Conservation (phyloP, 1,140 invertebrate species). For the Ips nitidus region DNA sequence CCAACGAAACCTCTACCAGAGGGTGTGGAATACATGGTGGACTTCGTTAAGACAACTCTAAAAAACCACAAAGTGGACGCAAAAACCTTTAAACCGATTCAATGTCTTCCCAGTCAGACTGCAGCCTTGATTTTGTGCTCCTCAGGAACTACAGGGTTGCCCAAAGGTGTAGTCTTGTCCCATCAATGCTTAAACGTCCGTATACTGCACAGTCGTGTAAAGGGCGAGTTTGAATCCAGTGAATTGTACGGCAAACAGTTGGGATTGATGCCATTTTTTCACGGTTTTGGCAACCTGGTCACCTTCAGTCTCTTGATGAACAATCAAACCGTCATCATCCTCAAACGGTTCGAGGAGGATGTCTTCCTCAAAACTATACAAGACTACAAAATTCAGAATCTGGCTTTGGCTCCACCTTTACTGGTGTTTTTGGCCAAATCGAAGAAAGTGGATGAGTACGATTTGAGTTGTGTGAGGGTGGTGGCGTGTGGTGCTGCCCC, state of each 20-base stretch:
- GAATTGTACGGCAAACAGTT: slow-evolving; percentile 11
- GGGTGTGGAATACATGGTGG: slow-evolving; percentile 25
- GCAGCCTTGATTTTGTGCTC: slow-evolving; percentile 55
- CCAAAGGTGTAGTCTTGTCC: slow-evolving; percentile 77
- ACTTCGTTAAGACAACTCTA: slow-evolving; percentile 31
- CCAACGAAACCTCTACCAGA: background rate
- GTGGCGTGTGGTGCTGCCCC: slow-evolving; percentile 56
- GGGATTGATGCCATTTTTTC: slow-evolving; percentile 45
- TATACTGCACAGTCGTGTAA: background rate
- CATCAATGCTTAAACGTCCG: slow-evolving; percentile 56
- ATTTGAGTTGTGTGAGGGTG: slow-evolving; percentile 52
- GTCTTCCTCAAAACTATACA: slow-evolving; percentile 58
- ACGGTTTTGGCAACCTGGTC: slow-evolving; percentile 39
- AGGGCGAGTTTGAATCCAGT: background rate
- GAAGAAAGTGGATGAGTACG: slow-evolving; percentile 51
- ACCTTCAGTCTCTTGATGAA: slow-evolving; percentile 28
- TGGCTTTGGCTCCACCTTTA: slow-evolving; percentile 60
- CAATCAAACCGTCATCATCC: slow-evolving; percentile 41
- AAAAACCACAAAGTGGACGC: slow-evolving; percentile 10
- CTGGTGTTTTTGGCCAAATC: slow-evolving; percentile 60
- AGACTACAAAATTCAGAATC: slow-evolving; percentile 58
- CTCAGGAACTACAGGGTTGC: slow-evolving; percentile 72
- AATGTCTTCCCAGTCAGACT: slow-evolving; percentile 38
- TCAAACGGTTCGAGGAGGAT: slow-evolving; percentile 61
- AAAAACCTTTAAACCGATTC: slow-evolving; percentile 23